These are phyloP conservation scores for Macropodus opercularis DNA, from an alignment of 2,797 vertebrate species.

Conservation along the genomic window DNA sequence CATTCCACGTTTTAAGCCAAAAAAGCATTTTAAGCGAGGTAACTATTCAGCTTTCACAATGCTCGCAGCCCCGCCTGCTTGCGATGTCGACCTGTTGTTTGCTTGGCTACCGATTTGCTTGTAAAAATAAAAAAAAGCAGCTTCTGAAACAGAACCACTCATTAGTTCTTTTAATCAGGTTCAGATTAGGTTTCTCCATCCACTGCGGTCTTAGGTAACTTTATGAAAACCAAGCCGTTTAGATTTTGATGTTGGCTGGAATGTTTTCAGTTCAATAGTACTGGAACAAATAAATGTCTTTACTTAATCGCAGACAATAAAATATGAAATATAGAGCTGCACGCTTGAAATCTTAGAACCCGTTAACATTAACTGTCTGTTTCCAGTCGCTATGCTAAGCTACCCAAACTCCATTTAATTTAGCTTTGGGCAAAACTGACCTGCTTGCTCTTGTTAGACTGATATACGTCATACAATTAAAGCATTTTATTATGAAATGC, in stretches of 20 bases:
- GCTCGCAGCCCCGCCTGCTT: slow-evolving; percentile 44
- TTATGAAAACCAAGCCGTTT: slow-evolving; percentile 41
- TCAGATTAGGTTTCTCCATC: slow-evolving; percentile 54
- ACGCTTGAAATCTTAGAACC: slow-evolving; percentile 1
- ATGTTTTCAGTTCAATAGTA: slow-evolving; percentile 12
- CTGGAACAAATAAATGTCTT: slow-evolving; percentile 20
- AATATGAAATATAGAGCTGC: slow-evolving; percentile 21
- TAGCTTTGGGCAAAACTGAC: no score
- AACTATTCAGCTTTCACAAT: slow-evolving; percentile 71
- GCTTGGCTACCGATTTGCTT: slow-evolving; percentile 59
- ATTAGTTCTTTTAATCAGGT: slow-evolving; percentile 56
- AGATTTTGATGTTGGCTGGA: slow-evolving; percentile 41
- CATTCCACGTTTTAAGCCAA: slow-evolving; percentile 53
- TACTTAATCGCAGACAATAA: slow-evolving; percentile 36
- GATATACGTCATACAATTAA: no score
- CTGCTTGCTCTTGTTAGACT: no score
- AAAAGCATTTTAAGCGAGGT: slow-evolving; percentile 62
- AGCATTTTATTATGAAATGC: no score
- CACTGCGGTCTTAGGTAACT: background rate
- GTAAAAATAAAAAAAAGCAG: slow-evolving; percentile 54
- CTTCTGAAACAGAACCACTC: slow-evolving; percentile 51
- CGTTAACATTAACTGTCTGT: no score
- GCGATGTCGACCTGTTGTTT: slow-evolving; percentile 61
- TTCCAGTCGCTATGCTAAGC: no score
- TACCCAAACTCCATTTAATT: no score